Conservation (phyloP, 92 coral and sea anemone genomes). For the Heteractis magnifica region DNA sequence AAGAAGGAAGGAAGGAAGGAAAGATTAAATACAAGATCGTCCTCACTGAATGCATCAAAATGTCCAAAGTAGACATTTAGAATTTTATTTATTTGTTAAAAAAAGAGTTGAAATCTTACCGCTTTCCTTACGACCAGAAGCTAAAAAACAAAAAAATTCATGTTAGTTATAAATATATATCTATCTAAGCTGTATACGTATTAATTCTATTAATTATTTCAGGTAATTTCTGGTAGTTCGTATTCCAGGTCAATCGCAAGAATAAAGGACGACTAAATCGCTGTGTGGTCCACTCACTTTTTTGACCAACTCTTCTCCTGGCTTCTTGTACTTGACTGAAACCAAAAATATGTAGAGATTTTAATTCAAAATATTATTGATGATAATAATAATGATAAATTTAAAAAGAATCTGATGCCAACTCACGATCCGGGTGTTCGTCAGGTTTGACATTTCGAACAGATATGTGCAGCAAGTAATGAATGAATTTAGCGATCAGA, state of each 20-base stretch:
- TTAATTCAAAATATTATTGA: neutral
- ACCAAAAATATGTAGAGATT: neutral
- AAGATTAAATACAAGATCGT: no score
- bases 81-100: no score
- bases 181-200: no score
- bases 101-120: neutral
- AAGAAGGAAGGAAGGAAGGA: neutral
- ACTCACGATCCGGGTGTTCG: slow-evolving; percentile 13
- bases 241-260: neutral
- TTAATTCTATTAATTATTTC: no score
- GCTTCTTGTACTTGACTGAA: slow-evolving; percentile 3
- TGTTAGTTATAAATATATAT: neutral
- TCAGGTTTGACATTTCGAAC: neutral
- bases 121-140: slow-evolving; percentile 12
- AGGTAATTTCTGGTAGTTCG: no score
- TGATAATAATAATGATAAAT: no score
- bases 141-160: neutral
- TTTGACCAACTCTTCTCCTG: neutral
- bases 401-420: neutral
- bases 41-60: no score
- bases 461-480: neutral
- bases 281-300: neutral
- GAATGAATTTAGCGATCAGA: neutral
- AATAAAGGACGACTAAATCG: neutral
- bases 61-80: no score